Evolutionary conservation across 2,113 vertebrate genomes (phyloP).

Genomic region (Urocynchramus pylzowi): DNA sequence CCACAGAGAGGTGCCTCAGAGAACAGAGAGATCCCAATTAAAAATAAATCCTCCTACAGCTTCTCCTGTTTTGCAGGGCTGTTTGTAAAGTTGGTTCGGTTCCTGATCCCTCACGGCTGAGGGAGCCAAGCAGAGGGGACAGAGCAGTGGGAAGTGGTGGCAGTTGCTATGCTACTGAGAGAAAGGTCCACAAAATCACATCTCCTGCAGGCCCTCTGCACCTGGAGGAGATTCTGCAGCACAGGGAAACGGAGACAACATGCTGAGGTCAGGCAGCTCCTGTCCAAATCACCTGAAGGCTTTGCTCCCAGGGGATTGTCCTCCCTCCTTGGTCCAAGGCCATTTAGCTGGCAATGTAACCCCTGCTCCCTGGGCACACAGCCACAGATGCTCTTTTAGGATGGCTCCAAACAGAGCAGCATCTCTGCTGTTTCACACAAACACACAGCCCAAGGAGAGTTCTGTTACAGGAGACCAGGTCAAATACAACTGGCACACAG

Average conservation of each 20-base stretch:
- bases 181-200: background rate
- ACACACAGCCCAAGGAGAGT: background rate
- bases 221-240: background rate
- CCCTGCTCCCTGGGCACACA: background rate
- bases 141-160: background rate
- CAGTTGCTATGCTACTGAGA: conserved; percentile 33
- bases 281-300: fast-evolving
- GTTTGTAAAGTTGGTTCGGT: background rate
- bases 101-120: background rate
- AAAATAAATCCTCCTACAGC: conserved; percentile 19
- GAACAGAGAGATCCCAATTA: background rate
- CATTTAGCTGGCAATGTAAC: fast-evolving
- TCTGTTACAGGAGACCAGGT: background rate
- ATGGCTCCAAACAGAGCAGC: background rate
- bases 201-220: background rate
- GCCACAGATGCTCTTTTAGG: background rate
- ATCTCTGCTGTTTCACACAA: background rate
- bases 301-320: background rate
- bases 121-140: background rate
- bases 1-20: background rate
- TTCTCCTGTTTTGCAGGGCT: background rate
- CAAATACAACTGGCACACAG: background rate
- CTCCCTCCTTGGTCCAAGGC: background rate
- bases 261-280: fast-evolving
- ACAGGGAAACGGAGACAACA: background rate